Percentiles rank a stretch among this genome's conserved stretches.
phyloP scores from a whole-genome alignment of 2,797 vertebrate genomes.

The Helostoma temminkii region DNA sequence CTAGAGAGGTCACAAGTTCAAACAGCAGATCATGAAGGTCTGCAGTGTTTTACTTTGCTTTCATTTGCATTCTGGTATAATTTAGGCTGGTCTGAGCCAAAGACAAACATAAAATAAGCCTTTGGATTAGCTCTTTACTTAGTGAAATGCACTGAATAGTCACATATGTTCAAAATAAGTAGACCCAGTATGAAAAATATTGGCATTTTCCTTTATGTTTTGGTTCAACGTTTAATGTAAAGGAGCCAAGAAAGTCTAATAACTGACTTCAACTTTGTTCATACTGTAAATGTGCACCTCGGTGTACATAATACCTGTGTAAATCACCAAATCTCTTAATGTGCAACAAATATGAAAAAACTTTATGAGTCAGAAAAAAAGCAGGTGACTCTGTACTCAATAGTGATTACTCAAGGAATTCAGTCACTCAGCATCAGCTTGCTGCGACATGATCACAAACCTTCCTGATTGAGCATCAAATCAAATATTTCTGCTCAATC shows the following conservation, averaged over 20 bases:
- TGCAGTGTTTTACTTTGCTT: neutral
- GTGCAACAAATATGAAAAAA: slow-evolving; percentile 12
- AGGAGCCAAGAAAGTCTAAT: neutral
- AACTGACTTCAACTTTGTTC: neutral
- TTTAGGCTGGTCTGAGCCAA: neutral
- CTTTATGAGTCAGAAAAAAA: neutral
- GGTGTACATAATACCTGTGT: neutral
- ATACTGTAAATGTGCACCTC: neutral
- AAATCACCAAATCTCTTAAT: slow-evolving; percentile 25
- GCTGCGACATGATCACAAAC: slow-evolving; percentile 38
- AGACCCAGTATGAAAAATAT: neutral
- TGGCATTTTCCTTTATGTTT: neutral
- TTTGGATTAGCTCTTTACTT: too few relatives aligned
- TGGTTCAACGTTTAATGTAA: neutral
- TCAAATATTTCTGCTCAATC: slow-evolving; percentile 22
- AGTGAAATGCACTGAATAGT: too few relatives aligned
- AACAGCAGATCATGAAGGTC: neutral
- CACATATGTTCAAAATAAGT: too few relatives aligned
- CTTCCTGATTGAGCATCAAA: slow-evolving; percentile 18
- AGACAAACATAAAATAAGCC: too few relatives aligned
- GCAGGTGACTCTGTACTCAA: slow-evolving; percentile 4
- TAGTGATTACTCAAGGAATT: slow-evolving; percentile 31
- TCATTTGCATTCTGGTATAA: neutral
- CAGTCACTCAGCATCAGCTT: slow-evolving; percentile 36
- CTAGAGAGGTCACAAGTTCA: slow-evolving; percentile 47